Evolutionary conservation across 2,797 vertebrate genomes (phyloP).

Genomic region (Anas acuta): DNA sequence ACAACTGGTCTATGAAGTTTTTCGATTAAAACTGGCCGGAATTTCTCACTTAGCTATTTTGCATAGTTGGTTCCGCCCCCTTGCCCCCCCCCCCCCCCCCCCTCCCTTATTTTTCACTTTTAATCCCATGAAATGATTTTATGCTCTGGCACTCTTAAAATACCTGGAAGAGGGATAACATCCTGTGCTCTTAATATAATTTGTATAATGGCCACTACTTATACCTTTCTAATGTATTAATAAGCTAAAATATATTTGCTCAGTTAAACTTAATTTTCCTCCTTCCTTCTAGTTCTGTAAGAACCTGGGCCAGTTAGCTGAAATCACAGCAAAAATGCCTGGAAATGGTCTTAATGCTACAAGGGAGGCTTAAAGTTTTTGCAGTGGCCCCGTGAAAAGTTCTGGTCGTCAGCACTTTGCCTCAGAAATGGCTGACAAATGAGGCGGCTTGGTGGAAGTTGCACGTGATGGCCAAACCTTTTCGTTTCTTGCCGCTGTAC

Average conservation of each 20-base stretch:
- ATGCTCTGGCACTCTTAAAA: too few relatives aligned
- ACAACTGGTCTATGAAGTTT: background rate
- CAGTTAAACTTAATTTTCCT: background rate
- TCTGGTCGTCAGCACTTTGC: background rate
- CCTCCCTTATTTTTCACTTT: background rate
- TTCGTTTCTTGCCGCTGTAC: background rate
- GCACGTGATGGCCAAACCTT: background rate
- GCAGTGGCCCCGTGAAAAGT: conserved; percentile 1
- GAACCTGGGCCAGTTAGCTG: background rate
- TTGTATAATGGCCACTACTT: background rate
- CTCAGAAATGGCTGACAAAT: background rate
- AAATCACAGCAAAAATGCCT: background rate
- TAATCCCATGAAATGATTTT: background rate
- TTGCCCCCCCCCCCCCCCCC: too few relatives aligned
- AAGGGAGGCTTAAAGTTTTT: background rate
- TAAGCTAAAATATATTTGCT: background rate
- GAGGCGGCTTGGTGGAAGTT: background rate
- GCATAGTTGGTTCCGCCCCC: too few relatives aligned
- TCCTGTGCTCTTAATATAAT: rapidly evolving
- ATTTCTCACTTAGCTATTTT: background rate
- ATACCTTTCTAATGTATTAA: rapidly evolving
- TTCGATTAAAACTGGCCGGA: background rate
- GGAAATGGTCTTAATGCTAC: background rate
- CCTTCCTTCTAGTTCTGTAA: background rate
- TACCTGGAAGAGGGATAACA: background rate